These are phyloP conservation scores for Xanthorhoe designata DNA, from an alignment of 2,888 invertebrate genomes.

Conservation along the genomic window DNA sequence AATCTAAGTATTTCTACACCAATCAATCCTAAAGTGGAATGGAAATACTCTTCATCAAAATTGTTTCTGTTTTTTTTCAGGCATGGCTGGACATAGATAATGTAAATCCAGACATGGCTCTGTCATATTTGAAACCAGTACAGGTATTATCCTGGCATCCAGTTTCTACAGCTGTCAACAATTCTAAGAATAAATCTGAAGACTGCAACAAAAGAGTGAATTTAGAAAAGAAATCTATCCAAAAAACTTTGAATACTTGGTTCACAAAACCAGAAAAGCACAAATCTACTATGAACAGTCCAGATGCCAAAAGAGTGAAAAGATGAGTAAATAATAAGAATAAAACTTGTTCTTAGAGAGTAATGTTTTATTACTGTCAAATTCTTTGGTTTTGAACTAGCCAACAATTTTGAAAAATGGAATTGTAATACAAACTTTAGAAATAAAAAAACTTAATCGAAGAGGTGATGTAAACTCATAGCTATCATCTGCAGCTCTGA, in stretches of 20 bases:
- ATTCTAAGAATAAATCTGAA: conserved; percentile 88
- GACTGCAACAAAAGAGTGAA: conserved; percentile 84
- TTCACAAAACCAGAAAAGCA: conserved; percentile 69
- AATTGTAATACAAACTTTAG: no score
- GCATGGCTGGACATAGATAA: conserved; percentile 88
- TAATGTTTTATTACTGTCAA: conserved; percentile 20
- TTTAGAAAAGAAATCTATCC: conserved; percentile 57
- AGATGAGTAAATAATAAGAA: conserved; percentile 24
- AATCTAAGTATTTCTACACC: no score
- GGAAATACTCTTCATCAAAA: background rate
- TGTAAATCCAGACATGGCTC: conserved; percentile 79
- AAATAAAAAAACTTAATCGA: background rate
- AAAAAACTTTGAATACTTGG: conserved; percentile 79
- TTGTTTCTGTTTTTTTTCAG: conserved; percentile 71
- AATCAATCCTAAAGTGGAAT: no score
- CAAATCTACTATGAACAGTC: conserved; percentile 51
- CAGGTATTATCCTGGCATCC: conserved; percentile 87
- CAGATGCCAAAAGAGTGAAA: conserved; percentile 51
- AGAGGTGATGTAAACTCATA: no score
- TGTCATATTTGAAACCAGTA: conserved; percentile 84
- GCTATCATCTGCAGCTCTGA: no score
- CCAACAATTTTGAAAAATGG: conserved; percentile 14
- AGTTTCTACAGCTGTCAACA: conserved; percentile 90
- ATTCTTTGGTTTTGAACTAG: conserved; percentile 28
- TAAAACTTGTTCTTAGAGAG: background rate